Conservation (phyloP, 23 tunicate species). For the Diplosoma virens region DNA sequence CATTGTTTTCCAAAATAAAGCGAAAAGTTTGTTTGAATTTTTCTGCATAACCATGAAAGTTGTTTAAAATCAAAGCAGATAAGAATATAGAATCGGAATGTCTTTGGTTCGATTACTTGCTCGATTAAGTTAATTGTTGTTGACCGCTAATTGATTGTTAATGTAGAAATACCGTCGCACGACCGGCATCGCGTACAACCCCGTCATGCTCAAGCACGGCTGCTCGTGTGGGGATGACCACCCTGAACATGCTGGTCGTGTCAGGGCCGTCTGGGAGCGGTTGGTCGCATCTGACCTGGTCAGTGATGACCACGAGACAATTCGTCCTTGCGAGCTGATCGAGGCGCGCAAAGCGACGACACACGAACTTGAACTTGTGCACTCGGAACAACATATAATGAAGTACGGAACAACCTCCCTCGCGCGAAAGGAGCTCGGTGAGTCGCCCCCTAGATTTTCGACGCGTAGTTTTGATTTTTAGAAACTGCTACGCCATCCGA, state of each 20-base stretch:
- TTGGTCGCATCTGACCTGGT: conserved; percentile 31
- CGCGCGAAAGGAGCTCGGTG: conserved; percentile 83
- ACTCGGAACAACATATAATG: conserved; percentile 78
- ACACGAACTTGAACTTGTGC: conserved; percentile 86
- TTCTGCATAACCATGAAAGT: no score
- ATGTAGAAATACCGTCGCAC: conserved; percentile 78
- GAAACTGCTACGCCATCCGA: no score
- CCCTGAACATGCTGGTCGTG: conserved; percentile 61
- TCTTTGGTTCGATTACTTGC: no score
- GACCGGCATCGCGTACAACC: conserved; percentile 84
- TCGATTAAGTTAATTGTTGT: no score
- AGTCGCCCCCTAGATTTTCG: no score
- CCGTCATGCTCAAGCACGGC: conserved; percentile 81
- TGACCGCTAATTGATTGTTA: no score
- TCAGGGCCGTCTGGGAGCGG: conserved; percentile 70
- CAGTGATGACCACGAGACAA: not conserved
- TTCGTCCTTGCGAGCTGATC: conserved; percentile 52
- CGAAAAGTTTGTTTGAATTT: no score
- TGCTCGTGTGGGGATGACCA: conserved; percentile 93
- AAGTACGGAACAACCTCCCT: conserved; percentile 87
- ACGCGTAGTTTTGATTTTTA: no score
- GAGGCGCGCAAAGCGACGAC: conserved; percentile 88
- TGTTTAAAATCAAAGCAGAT: no score
- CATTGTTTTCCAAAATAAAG: no score
- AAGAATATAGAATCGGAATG: no score